phyloP scores from a whole-genome alignment of 2,797 vertebrate genomes.

The Dendrocincla fuliginosa region DNA sequence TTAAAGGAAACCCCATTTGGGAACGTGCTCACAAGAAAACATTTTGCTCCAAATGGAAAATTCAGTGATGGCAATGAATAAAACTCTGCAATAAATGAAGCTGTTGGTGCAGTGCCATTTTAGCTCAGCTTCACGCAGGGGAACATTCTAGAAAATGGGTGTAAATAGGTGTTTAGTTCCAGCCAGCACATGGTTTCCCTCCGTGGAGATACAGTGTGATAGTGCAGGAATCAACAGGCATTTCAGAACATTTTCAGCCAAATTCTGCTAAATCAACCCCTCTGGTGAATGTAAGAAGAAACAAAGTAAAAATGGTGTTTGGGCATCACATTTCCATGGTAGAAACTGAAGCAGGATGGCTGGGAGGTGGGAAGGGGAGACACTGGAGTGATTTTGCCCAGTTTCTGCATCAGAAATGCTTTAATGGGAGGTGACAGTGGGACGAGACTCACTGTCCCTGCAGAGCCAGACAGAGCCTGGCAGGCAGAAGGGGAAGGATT shows the following conservation, averaged over 20 bases:
- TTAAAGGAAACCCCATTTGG: not conserved
- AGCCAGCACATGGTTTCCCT: not conserved
- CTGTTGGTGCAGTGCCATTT: not conserved
- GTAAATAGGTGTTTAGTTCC: not conserved
- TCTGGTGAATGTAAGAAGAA: not conserved
- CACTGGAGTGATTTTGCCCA: not conserved
- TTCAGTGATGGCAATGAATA: not conserved
- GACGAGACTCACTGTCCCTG: not conserved
- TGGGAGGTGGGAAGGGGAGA: not conserved
- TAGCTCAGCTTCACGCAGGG: not conserved
- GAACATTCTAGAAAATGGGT: not conserved
- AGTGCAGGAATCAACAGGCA: not conserved
- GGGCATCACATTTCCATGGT: accelerated
- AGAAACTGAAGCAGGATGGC: not conserved
- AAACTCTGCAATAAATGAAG: not conserved
- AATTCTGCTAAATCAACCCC: not conserved
- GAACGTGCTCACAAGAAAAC: not conserved
- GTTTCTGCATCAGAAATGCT: not conserved
- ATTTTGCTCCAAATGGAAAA: not conserved
- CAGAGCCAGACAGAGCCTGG: not conserved
- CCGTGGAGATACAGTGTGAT: not conserved
- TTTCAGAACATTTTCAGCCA: not conserved
- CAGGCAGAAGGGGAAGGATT: not conserved
- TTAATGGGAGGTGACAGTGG: not conserved
- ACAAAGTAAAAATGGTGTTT: not conserved